Evolutionary conservation across 2,113 vertebrate species (phyloP).

Genomic region (Dasypus novemcinctus): DNA sequence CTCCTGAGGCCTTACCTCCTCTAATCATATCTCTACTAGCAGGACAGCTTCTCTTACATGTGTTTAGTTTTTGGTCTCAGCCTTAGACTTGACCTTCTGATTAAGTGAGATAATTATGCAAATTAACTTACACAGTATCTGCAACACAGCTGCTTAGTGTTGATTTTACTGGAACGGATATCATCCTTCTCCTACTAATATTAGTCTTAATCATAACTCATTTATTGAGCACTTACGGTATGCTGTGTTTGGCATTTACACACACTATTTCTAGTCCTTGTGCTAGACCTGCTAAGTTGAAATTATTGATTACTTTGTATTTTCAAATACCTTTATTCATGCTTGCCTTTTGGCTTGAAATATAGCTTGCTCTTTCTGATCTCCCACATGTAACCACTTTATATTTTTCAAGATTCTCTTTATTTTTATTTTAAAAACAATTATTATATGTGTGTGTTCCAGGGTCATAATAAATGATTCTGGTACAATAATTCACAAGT

Average conservation of each 20-base stretch:
- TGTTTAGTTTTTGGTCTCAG: neutral
- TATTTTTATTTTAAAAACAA: conserved; percentile 30
- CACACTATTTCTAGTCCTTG: neutral
- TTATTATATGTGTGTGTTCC: neutral
- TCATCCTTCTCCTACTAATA: neutral
- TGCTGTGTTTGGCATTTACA: neutral
- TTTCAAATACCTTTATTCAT: neutral
- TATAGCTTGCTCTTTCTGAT: neutral
- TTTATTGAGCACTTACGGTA: neutral
- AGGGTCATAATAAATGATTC: neutral
- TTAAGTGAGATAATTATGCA: neutral
- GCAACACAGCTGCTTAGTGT: neutral
- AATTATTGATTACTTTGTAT: neutral
- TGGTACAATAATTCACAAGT: neutral
- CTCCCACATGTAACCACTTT: neutral
- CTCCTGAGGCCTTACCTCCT: neutral
- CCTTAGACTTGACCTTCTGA: neutral
- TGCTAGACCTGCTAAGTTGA: neutral
- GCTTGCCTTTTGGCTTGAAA: neutral
- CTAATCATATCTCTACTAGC: too few species aligned
- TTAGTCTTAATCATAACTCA: neutral
- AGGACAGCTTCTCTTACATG: neutral
- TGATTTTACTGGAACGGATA: neutral
- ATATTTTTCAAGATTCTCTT: neutral
- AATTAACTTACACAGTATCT: neutral